phyloP scores from a whole-genome alignment of 2,888 invertebrate species.

The Phrixothrix hirtus region DNA sequence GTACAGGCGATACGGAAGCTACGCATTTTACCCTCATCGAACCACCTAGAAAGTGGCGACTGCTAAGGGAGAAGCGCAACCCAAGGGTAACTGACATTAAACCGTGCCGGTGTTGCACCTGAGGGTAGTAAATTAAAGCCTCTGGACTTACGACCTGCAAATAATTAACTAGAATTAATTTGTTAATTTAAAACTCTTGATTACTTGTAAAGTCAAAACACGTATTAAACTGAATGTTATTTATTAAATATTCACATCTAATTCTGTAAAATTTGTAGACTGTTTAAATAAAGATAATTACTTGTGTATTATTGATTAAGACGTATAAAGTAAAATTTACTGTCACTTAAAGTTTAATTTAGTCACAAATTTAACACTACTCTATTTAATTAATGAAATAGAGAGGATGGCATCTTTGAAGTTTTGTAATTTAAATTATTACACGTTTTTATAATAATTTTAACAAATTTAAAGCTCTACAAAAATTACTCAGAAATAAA shows the following conservation, averaged over 20 bases:
- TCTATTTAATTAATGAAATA: too few species aligned
- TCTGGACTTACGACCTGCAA: constrained; percentile 58
- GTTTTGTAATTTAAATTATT: too few species aligned
- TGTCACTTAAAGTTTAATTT: too few species aligned
- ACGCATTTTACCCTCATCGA: constrained; percentile 66
- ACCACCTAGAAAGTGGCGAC: constrained; percentile 62
- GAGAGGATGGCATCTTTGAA: too few species aligned
- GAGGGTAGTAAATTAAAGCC: constrained; percentile 60
- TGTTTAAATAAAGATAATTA: too few species aligned
- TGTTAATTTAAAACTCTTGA: neutral
- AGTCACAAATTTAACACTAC: too few species aligned
- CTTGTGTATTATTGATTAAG: too few species aligned
- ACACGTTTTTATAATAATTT: too few species aligned
- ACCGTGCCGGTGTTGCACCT: constrained; percentile 61
- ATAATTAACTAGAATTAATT: constrained; percentile 5
- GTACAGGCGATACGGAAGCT: constrained; percentile 63
- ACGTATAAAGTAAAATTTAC: too few species aligned
- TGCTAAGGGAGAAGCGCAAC: constrained; percentile 60
- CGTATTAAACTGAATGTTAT: too few species aligned
- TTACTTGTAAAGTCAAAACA: neutral
- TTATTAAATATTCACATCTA: neutral
- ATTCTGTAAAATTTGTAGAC: neutral
- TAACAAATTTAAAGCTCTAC: too few species aligned
- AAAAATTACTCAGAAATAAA: too few species aligned
- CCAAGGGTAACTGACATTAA: constrained; percentile 63